Percentiles rank a stretch among this genome's conserved stretches.
Evolutionary conservation across 37 sponge, comb jelly and placozoan genomes (phyloP).

Genomic region (Crambe crambe): DNA sequence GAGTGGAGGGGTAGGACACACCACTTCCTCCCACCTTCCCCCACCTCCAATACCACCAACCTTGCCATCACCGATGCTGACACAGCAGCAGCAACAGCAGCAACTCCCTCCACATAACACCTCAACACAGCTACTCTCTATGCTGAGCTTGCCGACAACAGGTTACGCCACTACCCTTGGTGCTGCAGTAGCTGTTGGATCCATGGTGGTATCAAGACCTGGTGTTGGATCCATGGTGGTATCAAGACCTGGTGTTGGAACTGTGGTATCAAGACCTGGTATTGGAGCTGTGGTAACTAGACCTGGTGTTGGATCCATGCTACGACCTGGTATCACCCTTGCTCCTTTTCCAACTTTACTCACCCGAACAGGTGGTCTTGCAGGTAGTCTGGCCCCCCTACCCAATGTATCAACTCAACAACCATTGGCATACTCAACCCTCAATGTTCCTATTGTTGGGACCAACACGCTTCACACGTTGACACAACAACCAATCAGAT

Average conservation of each 20-base stretch:
- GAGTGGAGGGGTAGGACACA: conserved; percentile 8
- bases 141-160: not conserved
- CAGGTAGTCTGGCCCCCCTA: not conserved
- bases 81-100: not conserved
- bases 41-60: not conserved
- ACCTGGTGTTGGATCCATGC: not conserved
- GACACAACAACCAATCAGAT: no score
- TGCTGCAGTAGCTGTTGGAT: no score
- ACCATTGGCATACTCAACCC: not conserved
- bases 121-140: not conserved
- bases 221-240: not conserved
- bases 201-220: not conserved
- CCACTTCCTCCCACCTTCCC: conserved; percentile 2
- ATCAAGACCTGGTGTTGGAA: not conserved
- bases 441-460: not conserved
- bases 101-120: not conserved
- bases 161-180: no score
- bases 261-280: not conserved
- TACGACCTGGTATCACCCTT: no score
- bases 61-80: not conserved
- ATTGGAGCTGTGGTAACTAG: not conserved
- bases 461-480: no score
- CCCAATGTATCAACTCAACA: not conserved
- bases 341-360: no score
- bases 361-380: not conserved